Base-by-base conservation (phyloP, 2,888 invertebrate species). In the Pammene aurita region DNA sequence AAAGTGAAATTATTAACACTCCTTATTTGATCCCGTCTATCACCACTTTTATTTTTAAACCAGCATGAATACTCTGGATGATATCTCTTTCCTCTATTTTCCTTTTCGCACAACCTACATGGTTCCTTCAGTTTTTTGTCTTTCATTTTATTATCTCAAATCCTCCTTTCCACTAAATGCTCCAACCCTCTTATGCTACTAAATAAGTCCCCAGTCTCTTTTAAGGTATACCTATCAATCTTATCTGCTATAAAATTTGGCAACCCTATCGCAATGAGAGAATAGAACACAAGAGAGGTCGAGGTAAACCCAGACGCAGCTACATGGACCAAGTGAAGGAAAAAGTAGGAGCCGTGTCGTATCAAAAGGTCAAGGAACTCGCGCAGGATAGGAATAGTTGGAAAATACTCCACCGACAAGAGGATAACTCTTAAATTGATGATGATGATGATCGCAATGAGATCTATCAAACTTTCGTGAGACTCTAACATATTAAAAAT, bases 1-100 rank as follows among this genome's bases (percentile, higher is more conserved):
- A 26, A 26, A 26, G 26, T 26, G 26, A 26, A 26, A 4, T 26
- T 26, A 26, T 26, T 26, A 2, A 26, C 26, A 26, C 26, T 26
- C 26, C 4, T 26, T 26, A 26, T 26, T 26, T 26, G 26, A 26
- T 26, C 26, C 26, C 26, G 38, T 6, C 38, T 9, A 38, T 66
- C 13, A 14, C 42, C 1, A 34, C 35, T n/a, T 10, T 66, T 54
- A 1, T 70, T 65, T 56, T 66, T 68, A 16, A 72, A 72, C 72
- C 71, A 75, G 61, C 73, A 75, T 5, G 18, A 1, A 26, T 57
- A 18, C 54, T 75, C 74, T 2, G 71, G 54, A 50, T 75, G 75
- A 57, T 69, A 74, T 7, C 72, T 62, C 7, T 16, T 62, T 13
- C 71, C 72, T 58, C 71, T 74, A 0, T 72, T 71, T 62, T 67